Evolutionary conservation across 2,113 vertebrate genomes (phyloP), one percentile per base, ranked within the genome.

Genomic region (Alethe castanea): DNA sequence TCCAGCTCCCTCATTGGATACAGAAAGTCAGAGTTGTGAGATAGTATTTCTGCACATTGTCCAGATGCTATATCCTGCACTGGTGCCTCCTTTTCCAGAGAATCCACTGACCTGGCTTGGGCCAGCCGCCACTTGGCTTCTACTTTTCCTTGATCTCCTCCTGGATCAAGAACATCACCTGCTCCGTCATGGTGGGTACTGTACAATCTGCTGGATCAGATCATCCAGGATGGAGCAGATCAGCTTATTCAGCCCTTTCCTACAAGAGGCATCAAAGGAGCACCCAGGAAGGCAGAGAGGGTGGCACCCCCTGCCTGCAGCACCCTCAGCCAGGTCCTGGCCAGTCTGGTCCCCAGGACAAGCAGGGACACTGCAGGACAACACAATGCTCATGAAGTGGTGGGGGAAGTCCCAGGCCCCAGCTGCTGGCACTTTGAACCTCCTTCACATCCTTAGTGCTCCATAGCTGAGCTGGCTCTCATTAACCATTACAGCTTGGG

Each of bases 401-500:
- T 33, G 20, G 3, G 13, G 12, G 19, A 4, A 38, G 0, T 64
- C 50, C 44, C n/a, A 15, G 12, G 9, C 20, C 20, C 8, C 20
- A 3, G 19, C 29, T 35, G 17, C 20, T 52, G 70, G 29, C 35
- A n/a, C 40, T 65, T 53, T 59, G 28, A 54, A 59, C 11, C 17
- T 22, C n/a, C n/a, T 57, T 26, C 12, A n/a, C 24, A 11, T 11
- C 14, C 35, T 33, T 59, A 9, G 2, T 25, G 9, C 28, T 54
- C 40, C 0, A 1, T 22, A 66, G 61, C 61, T 1, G 2, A 18
- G 28, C 18, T 15, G 5, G 19, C 56, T 47, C 17, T 52, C 2
- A 0, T 74, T 56, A 71, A 52, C n/a, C 19, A 16, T 57, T 84
- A 40, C 8, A 11, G 8, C 38, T 35, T 82, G 70, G 78, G 60